Evolutionary conservation across 1,140 invertebrate species (phyloP).

Genomic region (Eubasilissa regina): DNA sequence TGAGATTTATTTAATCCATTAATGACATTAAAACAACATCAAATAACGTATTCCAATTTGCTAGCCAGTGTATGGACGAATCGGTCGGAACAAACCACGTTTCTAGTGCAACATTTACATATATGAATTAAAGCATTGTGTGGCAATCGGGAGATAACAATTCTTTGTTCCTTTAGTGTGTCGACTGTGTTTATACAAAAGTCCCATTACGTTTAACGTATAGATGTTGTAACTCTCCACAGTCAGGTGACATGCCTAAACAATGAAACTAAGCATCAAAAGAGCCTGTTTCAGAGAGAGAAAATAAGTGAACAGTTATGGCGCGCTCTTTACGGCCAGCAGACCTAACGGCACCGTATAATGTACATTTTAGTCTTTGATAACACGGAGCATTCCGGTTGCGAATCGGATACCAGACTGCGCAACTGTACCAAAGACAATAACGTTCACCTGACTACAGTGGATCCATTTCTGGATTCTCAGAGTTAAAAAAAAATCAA

Average conservation of each 20-base stretch:
- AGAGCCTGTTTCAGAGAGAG: conserved; percentile 20
- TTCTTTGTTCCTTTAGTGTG: background rate
- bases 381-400: conserved; percentile 29
- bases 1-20: background rate
- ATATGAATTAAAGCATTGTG: background rate
- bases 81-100: conserved; percentile 1
- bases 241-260: background rate
- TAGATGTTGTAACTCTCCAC: background rate
- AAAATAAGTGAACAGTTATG: conserved; percentile 35
- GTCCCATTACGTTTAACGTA: background rate
- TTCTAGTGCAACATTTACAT: background rate
- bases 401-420: conserved; percentile 29
- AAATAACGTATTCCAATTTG: background rate
- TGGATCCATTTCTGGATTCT: background rate
- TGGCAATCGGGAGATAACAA: conserved; percentile 7
- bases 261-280: conserved; percentile 20
- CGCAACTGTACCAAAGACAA: conserved; percentile 34
- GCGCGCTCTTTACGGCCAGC: background rate
- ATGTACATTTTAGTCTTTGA: background rate
- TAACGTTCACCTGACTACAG: background rate
- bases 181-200: conserved; percentile 1
- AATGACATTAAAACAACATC: conserved; percentile 1
- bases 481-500: too few species aligned
- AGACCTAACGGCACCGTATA: conserved; percentile 20
- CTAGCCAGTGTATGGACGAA: background rate